A percentile compares a stretch with the other conserved stretches of the same genome.
phyloP scores from a whole-genome alignment of 1,140 invertebrate genomes.

The Manduca sexta region DNA sequence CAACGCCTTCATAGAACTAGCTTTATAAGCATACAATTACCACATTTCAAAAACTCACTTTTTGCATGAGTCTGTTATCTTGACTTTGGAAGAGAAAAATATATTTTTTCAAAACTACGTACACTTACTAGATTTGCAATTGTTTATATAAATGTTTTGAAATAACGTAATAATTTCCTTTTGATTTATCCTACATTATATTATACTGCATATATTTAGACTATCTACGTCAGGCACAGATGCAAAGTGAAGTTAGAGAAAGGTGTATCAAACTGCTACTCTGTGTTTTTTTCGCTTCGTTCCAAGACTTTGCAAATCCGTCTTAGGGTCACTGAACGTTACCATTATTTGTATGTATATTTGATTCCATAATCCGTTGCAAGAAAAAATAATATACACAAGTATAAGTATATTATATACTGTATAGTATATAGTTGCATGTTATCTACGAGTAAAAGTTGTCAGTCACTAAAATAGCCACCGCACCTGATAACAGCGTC shows the following conservation, averaged over 20 bases:
- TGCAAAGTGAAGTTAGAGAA: constrained; percentile 1
- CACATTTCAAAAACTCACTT: too few relatives aligned
- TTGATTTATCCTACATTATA: not conserved
- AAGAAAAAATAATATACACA: too few relatives aligned
- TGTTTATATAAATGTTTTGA: too few relatives aligned
- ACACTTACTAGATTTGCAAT: too few relatives aligned
- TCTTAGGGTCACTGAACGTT: not conserved
- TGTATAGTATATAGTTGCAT: constrained; percentile 4
- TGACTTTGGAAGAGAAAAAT: too few relatives aligned
- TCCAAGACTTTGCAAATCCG: not conserved
- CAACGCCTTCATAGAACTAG: too few relatives aligned
- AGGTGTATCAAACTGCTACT: not conserved
- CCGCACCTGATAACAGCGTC: constrained; percentile 11
- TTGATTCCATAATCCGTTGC: too few relatives aligned
- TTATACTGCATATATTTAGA: not conserved
- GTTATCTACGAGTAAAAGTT: constrained; percentile 5
- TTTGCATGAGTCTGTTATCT: too few relatives aligned
- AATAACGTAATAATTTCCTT: too few relatives aligned
- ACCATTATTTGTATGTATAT: not conserved
- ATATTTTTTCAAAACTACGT: too few relatives aligned
- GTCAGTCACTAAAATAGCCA: constrained; percentile 17
- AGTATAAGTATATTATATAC: too few relatives aligned
- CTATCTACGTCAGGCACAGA: not conserved
- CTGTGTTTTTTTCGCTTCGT: not conserved
- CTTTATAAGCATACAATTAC: too few relatives aligned